Conservation (phyloP, 2,113 vertebrate species). For the Larimichthys polyactis region DNA sequence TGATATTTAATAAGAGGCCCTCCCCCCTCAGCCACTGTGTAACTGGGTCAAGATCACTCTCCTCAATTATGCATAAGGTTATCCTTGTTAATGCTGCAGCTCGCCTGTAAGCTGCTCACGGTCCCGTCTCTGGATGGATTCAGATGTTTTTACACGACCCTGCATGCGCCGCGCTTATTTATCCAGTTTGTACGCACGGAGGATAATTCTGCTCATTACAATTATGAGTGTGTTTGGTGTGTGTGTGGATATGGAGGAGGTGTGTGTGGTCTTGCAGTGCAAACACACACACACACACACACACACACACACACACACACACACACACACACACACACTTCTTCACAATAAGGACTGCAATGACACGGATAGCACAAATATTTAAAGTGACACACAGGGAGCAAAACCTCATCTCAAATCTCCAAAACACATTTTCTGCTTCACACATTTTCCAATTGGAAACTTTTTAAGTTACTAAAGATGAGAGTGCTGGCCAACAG, state of each 20-base stretch:
- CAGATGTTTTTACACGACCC: not conserved
- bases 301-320: slow-evolving; percentile 5
- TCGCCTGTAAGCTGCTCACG: no score
- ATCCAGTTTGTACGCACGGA: not conserved
- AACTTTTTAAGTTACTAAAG: no score
- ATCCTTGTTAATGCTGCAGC: slow-evolving; percentile 39
- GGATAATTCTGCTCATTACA: not conserved
- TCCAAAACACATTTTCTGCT: no score
- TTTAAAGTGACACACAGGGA: no score
- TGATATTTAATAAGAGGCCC: slow-evolving; percentile 38
- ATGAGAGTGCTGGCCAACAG: no score
- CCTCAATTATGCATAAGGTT: slow-evolving; percentile 43
- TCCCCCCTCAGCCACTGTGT: slow-evolving; percentile 10
- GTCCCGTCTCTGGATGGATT: not conserved
- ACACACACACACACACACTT: no score
- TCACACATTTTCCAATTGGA: no score
- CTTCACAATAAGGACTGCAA: no score
- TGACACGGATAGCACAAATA: no score
- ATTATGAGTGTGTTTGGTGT: not conserved
- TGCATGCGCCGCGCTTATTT: not conserved
- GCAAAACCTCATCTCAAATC: no score
- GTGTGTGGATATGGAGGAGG: not conserved
- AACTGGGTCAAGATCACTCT: slow-evolving; percentile 54
- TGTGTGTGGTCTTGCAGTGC: not conserved
- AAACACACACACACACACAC: not conserved